Conservation (phyloP, 2,888 invertebrate species). For the Drosophila affinis region DNA sequence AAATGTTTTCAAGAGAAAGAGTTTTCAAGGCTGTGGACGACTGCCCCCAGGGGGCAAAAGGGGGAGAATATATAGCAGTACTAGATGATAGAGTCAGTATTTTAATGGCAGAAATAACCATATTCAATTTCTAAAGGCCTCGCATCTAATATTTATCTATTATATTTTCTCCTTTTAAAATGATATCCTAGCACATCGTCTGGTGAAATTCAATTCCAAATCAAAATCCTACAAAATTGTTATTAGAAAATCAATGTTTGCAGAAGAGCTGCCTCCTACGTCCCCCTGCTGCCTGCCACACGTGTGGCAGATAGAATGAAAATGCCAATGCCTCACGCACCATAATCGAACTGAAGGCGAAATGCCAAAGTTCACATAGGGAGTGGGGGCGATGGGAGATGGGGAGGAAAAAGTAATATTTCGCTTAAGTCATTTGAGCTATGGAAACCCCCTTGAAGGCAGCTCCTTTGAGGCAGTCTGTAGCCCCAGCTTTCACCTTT, state of each 20-base stretch:
- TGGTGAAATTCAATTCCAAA: constrained; percentile 42
- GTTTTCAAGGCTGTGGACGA: background rate
- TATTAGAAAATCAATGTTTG: constrained; percentile 28
- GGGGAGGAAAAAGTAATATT: constrained; percentile 13
- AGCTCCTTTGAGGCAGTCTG: background rate
- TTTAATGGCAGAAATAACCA: background rate
- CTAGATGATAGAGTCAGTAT: background rate
- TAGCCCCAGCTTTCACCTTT: background rate
- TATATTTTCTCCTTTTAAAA: background rate
- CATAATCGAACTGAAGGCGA: background rate
- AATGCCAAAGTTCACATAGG: background rate
- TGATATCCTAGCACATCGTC: constrained; percentile 19
- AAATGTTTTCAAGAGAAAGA: background rate
- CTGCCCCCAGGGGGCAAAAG: background rate
- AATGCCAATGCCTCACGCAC: background rate
- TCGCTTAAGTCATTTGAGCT: constrained; percentile 31
- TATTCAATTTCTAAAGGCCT: background rate
- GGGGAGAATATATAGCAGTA: background rate
- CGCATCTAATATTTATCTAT: background rate
- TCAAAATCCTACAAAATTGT: constrained; percentile 41
- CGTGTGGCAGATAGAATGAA: constrained; percentile 1
- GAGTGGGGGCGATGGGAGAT: too few species aligned
- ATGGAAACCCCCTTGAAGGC: constrained; percentile 21
- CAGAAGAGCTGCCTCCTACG: background rate
- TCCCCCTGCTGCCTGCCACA: background rate